Conservation (phyloP, 1,140 invertebrate species). For the Heliconius hermathena region DNA sequence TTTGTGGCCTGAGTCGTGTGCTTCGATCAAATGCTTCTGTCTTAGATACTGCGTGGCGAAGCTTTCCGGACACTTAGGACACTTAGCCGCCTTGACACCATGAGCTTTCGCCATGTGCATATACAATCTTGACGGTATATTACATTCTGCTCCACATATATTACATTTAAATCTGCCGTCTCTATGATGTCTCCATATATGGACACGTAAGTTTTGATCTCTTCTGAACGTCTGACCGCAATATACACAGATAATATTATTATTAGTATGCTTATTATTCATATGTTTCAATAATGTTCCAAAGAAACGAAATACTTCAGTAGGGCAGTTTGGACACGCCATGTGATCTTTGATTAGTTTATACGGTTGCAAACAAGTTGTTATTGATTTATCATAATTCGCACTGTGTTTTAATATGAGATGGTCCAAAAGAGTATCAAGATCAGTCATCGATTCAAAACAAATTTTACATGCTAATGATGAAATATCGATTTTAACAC, state of each 20-base stretch:
- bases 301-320: constrained; percentile 69
- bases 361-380: constrained; percentile 70
- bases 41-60: constrained; percentile 68
- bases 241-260: constrained; percentile 73
- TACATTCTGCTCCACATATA: constrained; percentile 65
- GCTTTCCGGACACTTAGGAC: constrained; percentile 64
- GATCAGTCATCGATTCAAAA: constrained; percentile 60
- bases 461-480: constrained; percentile 69
- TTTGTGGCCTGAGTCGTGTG: constrained; percentile 66
- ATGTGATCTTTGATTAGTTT: constrained; percentile 69
- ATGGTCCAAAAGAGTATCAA: constrained; percentile 65
- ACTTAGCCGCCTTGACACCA: constrained; percentile 68
- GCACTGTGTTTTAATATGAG: constrained; percentile 64
- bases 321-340: constrained; percentile 64
- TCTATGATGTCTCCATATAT: constrained; percentile 73
- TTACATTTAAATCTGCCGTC: constrained; percentile 67
- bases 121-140: constrained; percentile 69
- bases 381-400: constrained; percentile 71
- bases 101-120: constrained; percentile 73
- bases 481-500: constrained; percentile 74
- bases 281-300: constrained; percentile 73
- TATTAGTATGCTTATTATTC: constrained; percentile 70
- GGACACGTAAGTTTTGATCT: constrained; percentile 70
- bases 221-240: constrained; percentile 69
- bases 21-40: constrained; percentile 72